Percentiles rank a stretch among this genome's conserved stretches.
phyloP scores from a whole-genome alignment of 53 echinoderm and acorn worm genomes.

The Henricia sp. region DNA sequence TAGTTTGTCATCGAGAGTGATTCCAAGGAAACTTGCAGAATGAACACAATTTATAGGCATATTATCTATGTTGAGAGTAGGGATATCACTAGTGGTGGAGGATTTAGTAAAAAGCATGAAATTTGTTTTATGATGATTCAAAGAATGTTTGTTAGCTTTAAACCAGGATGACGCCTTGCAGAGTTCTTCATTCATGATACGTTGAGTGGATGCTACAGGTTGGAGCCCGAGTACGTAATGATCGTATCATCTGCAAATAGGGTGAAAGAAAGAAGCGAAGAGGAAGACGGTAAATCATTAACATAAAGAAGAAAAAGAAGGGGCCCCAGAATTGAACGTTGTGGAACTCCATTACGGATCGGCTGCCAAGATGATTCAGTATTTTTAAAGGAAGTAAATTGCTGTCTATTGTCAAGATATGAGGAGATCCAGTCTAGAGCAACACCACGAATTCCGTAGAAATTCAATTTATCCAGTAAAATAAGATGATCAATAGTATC shows the following conservation, averaged over 20 bases:
- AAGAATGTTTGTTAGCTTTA: background rate
- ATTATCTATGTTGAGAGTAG: too few relatives aligned
- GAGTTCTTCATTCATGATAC: too few relatives aligned
- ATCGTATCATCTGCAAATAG: background rate
- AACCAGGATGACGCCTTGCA: constrained; percentile 5
- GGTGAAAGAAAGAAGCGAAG: background rate
- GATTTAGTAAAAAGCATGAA: background rate
- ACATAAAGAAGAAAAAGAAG: background rate
- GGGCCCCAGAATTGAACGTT: background rate
- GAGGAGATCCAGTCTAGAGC: background rate
- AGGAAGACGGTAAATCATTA: background rate
- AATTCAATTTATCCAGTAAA: background rate
- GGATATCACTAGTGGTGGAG: too few relatives aligned
- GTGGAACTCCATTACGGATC: background rate
- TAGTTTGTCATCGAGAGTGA: too few relatives aligned
- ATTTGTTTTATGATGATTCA: background rate
- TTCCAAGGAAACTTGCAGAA: too few relatives aligned
- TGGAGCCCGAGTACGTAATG: background rate
- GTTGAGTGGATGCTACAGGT: background rate
- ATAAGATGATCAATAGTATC: constrained; percentile 8
- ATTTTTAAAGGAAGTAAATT: background rate
- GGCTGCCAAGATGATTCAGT: background rate
- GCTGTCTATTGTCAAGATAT: background rate
- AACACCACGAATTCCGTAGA: background rate
- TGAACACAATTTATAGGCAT: too few relatives aligned